phyloP scores from a whole-genome alignment of 2,888 invertebrate genomes.

The Pachliopta kotzebuea region DNA sequence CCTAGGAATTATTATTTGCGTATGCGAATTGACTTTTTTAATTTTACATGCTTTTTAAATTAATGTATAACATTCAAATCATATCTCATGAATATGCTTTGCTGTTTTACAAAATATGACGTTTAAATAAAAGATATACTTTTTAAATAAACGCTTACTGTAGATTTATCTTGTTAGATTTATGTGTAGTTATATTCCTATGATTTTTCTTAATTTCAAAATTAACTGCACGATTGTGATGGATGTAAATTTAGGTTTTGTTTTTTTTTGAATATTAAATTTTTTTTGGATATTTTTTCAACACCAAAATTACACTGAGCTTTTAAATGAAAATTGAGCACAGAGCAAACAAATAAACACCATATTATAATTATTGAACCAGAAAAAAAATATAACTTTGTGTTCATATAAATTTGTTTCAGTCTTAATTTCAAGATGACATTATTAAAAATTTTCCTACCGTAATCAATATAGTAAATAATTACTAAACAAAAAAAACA shows the following conservation, averaged over 20 bases:
- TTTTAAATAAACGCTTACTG: not conserved
- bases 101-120: not conserved
- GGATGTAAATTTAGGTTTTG: not conserved
- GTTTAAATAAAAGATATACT: not conserved
- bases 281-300: not conserved
- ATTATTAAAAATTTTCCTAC: no score
- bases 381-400: no score
- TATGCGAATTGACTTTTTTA: not conserved
- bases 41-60: not conserved
- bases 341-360: not conserved
- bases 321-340: not conserved
- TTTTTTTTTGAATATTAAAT: not conserved
- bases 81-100: not conserved
- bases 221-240: not conserved
- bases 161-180: not conserved
- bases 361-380: no score
- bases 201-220: not conserved
- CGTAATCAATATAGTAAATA: no score
- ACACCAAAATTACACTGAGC: no score
- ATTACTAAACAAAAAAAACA: no score
- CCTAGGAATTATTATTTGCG: not conserved
- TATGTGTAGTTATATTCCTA: not conserved
- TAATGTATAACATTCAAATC: not conserved
- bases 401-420: no score
- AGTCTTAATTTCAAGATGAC: no score